Evolutionary conservation across 2,113 vertebrate species (phyloP), one percentile per base, ranked within the genome.

Genomic region (Salvelinus alpinus): DNA sequence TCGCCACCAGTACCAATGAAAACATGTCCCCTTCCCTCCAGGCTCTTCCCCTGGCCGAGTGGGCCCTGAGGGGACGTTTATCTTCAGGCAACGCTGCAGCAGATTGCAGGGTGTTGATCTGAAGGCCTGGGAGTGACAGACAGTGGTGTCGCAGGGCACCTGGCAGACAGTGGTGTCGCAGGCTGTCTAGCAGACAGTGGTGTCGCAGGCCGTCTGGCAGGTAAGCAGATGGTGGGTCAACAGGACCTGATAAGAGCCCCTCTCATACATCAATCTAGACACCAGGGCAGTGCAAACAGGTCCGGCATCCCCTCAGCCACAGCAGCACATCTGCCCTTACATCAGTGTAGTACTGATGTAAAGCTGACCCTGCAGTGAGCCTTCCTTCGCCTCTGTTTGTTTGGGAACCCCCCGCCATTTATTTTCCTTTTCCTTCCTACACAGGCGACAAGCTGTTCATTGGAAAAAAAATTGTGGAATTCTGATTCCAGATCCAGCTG

Each of bases 361-460:
- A 34, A 34, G 31, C 31, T 18, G 9, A 71, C 60, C 57, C 72
- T 69, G 12, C 25, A 54, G 51, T 62, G n/a, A 48, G 16, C 62
- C 25, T 71, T 62, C 76, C 69, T 27, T 64, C 59, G 68, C 65
- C 38, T 31, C 74, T 81, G 48, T 78, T 73, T 74, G 38, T 73
- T 75, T 77, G 38, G 44, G 51, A 20, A 84, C 75, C 22, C 64
- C 20, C 16, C 16, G 31, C 54, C 31, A 72, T 51, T 51, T 79
- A 51, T 80, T 75, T 73, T 76, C 70, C 31, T 75, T 71, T 62
- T 77, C 69, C 44, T 69, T 81, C 65, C 57, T 67, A 68, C 64
- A 66, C 47, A 80, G 76, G 77, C n/a, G 47, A 80, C 54, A 78
- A 31, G 14, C 22, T 76, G 47, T 57, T 74, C 66, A 74, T 1